These are phyloP conservation scores for Apamea anceps DNA, from an alignment of 2,888 invertebrate genomes.

Conservation along the genomic window DNA sequence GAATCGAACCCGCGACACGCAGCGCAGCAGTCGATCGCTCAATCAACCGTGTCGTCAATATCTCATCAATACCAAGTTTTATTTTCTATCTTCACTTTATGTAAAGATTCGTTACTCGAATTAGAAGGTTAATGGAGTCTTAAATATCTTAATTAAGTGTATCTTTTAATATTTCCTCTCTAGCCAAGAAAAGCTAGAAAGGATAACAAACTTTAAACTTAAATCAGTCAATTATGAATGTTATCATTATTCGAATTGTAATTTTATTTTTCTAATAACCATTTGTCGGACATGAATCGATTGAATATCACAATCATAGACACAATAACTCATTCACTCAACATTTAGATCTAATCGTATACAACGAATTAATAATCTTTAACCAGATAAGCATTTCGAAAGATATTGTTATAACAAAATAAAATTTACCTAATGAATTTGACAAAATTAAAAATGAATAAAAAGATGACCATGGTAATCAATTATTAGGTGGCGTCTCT, in stretches of 20 bases:
- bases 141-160: neutral
- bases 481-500: conserved; percentile 1
- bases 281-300: neutral
- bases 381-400: neutral
- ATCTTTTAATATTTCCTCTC: neutral
- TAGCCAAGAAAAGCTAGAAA: neutral
- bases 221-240: neutral
- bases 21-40: no score
- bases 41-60: neutral
- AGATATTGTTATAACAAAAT: neutral
- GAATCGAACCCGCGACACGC: no score
- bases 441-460: neutral
- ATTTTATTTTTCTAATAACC: neutral
- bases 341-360: neutral
- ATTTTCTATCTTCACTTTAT: conserved; percentile 28
- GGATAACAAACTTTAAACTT: neutral
- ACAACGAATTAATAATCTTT: neutral
- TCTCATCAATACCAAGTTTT: neutral
- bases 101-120: neutral
- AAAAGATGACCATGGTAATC: conserved; percentile 4
- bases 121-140: neutral
- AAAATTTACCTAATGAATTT: neutral
- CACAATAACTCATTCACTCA: neutral
- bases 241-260: neutral
- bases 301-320: neutral